A percentile compares a stretch with the other conserved stretches of the same genome.
phyloP scores from a whole-genome alignment of 2,113 vertebrate genomes.

The Clarias batrachus region DNA sequence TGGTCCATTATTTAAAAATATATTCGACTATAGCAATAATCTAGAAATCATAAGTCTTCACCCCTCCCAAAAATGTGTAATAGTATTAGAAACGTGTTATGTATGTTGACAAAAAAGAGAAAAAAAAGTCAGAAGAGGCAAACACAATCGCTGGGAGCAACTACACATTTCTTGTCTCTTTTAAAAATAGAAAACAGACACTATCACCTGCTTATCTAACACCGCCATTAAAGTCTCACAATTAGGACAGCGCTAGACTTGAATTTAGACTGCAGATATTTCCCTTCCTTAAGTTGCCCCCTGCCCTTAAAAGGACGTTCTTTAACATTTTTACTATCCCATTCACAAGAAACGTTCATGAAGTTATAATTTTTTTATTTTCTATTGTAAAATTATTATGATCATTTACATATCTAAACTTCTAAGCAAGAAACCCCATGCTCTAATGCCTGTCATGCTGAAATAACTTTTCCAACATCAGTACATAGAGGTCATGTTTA shows the following conservation, averaged over 20 bases:
- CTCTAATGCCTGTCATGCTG: neutral
- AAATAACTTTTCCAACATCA: neutral
- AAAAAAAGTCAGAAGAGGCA: neutral
- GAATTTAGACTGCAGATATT: slow-evolving; percentile 3
- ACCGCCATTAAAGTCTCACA: slow-evolving; percentile 12
- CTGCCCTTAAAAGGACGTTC: slow-evolving; percentile 27
- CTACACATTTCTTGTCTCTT: slow-evolving; percentile 23
- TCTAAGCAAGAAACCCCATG: neutral
- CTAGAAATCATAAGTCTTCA: neutral
- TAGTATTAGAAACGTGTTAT: neutral
- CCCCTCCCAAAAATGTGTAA: neutral
- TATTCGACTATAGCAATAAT: neutral
- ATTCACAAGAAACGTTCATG: neutral
- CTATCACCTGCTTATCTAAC: slow-evolving; percentile 14
- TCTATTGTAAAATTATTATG: neutral
- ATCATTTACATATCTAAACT: neutral
- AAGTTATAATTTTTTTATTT: neutral
- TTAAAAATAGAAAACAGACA: slow-evolving; percentile 23
- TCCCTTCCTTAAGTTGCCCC: neutral
- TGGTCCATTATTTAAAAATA: neutral
- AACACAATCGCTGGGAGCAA: neutral
- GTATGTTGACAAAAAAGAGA: neutral
- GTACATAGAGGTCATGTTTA: neutral
- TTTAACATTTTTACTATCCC: neutral
- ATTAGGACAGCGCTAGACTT: slow-evolving; percentile 14